Base-by-base conservation (phyloP, 2,113 vertebrate genomes). In the Oncorhynchus nerka region DNA sequence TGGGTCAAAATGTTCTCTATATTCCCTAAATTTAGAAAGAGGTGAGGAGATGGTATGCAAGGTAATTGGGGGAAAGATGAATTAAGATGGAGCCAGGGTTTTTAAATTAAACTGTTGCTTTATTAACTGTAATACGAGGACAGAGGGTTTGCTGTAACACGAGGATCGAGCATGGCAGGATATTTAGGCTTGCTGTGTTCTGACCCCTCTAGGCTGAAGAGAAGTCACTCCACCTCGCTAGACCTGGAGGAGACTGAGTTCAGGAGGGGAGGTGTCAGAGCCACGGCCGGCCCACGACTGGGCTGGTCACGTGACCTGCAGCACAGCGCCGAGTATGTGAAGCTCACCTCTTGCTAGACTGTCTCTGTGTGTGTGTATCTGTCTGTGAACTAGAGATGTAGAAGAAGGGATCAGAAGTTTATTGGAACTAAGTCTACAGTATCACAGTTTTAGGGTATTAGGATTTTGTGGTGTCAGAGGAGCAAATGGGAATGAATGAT, bases 151-250 rank as follows among this genome's bases (percentile, higher is more conserved):
- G 1, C 12, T 55, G 51, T 19, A 19, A 55, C 51, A 55, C 5
- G 16, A 55, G 51, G 51, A 55, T 16, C 5, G 51, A 34, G 51
- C 4, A 55, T 55, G 12, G 51, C 15, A 55, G 51, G 15, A 19
- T 55, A 16, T 19, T 55, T 19, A 19, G 39, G 8, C 62, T 12
- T n/a, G 4, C 75, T 48, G 30, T 51, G 45, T 6, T 15, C 34
- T 34, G 32, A 8, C 71, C 77, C 4, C 30, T 9, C 48, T 77
- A 99, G 98, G 69, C 94, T 99, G 32, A 96, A 90, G 82, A 96
- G 97, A 87, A 99, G 97, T 73, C 97, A 99, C 72, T 99, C 98
- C 0, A 96, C 96, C 9, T 98, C 96, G 0, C 95, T 96, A 75
- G 97, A 96, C 91, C 93, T 94, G 0, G 96, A 98, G 0, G 96